phyloP scores from a whole-genome alignment of 2,888 invertebrate genomes.

The Gandaritis pyraliata region DNA sequence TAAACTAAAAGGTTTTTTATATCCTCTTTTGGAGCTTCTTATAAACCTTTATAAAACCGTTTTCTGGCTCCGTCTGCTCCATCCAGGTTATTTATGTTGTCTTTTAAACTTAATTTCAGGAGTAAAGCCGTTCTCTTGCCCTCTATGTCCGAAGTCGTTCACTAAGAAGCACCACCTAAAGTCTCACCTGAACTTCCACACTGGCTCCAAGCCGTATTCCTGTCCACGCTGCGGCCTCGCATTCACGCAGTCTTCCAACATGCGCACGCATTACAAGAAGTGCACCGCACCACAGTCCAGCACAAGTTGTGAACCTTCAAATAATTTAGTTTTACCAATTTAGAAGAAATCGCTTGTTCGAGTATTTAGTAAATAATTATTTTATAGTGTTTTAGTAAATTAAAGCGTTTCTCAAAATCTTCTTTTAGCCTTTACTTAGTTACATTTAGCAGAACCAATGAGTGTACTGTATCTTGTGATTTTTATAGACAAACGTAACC shows the following conservation, averaged over 20 bases:
- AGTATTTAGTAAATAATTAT: no score
- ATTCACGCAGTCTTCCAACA: slow-evolving; percentile 94
- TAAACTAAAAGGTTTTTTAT: no score
- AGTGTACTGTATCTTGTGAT: no score
- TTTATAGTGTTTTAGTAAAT: no score
- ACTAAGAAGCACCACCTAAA: slow-evolving; percentile 94
- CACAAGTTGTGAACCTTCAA: slow-evolving; percentile 15
- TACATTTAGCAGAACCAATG: no score
- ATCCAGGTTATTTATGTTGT: no score
- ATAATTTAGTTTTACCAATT: not conserved
- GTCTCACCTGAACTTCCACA: slow-evolving; percentile 93
- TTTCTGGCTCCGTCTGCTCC: no score
- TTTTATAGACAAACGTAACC: no score
- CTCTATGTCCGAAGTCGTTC: slow-evolving; percentile 90
- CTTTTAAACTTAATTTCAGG: slow-evolving; percentile 71
- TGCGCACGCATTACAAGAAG: slow-evolving; percentile 93
- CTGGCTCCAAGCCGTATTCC: slow-evolving; percentile 91
- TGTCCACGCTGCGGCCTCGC: slow-evolving; percentile 87
- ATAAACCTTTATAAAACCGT: no score
- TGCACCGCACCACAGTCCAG: slow-evolving; percentile 73
- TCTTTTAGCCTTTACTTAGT: no score
- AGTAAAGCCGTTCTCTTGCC: slow-evolving; percentile 89
- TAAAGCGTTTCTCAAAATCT: no score
- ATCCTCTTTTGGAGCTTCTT: not conserved
- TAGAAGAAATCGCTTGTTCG: not conserved